A percentile compares a stretch with the other conserved stretches of the same genome.
Evolutionary conservation across 2,888 invertebrate species (phyloP).

Genomic region (Empis stercorea): DNA sequence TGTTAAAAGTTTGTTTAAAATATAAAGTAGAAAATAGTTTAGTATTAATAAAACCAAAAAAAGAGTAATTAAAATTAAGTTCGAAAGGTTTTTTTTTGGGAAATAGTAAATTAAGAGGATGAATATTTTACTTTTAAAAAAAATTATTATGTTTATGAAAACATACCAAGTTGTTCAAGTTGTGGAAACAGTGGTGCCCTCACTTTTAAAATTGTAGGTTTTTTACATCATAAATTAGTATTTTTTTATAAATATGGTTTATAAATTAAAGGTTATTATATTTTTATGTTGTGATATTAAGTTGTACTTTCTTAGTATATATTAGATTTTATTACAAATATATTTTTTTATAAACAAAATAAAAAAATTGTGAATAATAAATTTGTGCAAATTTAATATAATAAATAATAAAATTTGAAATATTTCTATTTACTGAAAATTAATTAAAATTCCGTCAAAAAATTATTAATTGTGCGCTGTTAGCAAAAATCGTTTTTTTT

Average conservation of each 20-base stretch:
- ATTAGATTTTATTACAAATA: slow-evolving; percentile 6
- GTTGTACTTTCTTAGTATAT: slow-evolving; percentile 1
- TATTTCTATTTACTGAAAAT: too few species aligned
- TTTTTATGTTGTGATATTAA: not conserved
- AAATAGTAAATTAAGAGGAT: too few species aligned
- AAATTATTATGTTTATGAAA: slow-evolving; percentile 15
- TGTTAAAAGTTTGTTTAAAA: too few species aligned
- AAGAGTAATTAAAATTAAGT: too few species aligned
- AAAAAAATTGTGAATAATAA: not conserved
- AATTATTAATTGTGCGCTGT: not conserved
- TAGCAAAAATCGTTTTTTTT: not conserved
- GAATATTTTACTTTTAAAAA: not conserved
- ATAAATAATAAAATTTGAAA: too few species aligned
- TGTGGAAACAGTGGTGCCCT: slow-evolving; percentile 49
- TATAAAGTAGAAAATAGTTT: too few species aligned
- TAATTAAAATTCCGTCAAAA: too few species aligned
- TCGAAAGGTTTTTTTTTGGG: too few species aligned
- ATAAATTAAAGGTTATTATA: not conserved
- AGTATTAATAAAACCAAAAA: too few species aligned
- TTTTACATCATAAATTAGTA: slow-evolving; percentile 7
- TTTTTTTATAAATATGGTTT: slow-evolving; percentile 7
- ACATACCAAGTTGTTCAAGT: slow-evolving; percentile 49
- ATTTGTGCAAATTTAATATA: too few species aligned
- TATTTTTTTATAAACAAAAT: slow-evolving; percentile 1
- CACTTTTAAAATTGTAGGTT: slow-evolving; percentile 28